Evolutionary conservation across 2,113 vertebrate genomes (phyloP).

Genomic region (Trematomus loennbergii): DNA sequence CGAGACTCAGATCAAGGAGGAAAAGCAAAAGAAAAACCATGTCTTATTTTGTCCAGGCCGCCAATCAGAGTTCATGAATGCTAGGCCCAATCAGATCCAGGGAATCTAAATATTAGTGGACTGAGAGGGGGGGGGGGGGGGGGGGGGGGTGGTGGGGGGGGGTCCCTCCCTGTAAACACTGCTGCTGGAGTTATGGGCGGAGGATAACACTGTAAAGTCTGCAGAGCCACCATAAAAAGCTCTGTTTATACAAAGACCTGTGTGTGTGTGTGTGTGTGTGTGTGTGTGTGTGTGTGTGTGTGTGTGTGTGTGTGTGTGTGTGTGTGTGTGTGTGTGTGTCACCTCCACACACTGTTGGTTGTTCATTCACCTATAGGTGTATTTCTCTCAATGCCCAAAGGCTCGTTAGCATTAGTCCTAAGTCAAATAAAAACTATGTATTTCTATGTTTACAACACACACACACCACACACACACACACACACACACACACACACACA

Average conservation of each 20-base stretch:
- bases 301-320: too few species aligned
- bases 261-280: too few species aligned
- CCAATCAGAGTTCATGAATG: too few species aligned
- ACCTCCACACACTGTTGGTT: neutral
- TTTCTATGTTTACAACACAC: neutral
- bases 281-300: neutral
- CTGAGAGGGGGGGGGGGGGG: too few species aligned
- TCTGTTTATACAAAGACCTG: conserved; percentile 65
- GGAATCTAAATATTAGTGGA: neutral
- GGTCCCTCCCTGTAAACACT: conserved; percentile 47
- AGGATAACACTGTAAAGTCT: conserved; percentile 59
- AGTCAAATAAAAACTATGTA: too few species aligned
- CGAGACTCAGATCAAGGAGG: too few species aligned
- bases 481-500: neutral
- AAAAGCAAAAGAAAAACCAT: too few species aligned
- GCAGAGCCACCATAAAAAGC: conserved; percentile 69
- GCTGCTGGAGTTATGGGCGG: conserved; percentile 43
- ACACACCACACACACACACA: neutral
- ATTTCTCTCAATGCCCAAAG: too few species aligned
- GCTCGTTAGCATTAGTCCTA: too few species aligned
- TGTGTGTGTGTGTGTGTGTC: neutral
- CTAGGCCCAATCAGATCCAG: too few species aligned
- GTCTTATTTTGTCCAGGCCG: too few species aligned
- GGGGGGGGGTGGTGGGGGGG: too few species aligned
- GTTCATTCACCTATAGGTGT: neutral